Base-by-base conservation (phyloP, 2,113 vertebrate species). In the Pampusana beccarii region DNA sequence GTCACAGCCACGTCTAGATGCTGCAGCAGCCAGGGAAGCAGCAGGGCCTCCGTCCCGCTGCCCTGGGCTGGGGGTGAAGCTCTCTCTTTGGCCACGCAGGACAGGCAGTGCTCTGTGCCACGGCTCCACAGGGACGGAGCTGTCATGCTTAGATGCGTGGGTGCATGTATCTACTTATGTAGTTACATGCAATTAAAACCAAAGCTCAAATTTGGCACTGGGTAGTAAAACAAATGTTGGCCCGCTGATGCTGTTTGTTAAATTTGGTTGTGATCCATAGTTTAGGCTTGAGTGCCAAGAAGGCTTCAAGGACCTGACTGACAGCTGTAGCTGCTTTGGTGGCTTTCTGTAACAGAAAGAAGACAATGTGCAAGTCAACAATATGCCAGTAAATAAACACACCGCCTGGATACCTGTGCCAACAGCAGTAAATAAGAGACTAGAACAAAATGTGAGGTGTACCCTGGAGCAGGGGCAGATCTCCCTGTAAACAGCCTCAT, bases 71-170 rank as follows among this genome's bases (percentile, higher is more conserved):
- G 2, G 38, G 65, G 46, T 21, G n/a, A 21, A 31, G 34, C 44
- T 65, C 29, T 78, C 36, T 51, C 86, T 24, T 24, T 2, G 14
- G 60, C 31, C 12, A 1, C 19, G 36, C 36, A 13, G 18, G 28
- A 44, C 38, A 60, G 17, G 29, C 34, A 26, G 13, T 4, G 44
- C 14, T 15, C 56, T 56, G 71, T 10, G 3, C 40, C 0, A 4
- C 2, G 0, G n/a, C 36, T 57, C 23, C 12, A 1, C 1, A 21
- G 13, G 4, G 53, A 15, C 4, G 17, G 23, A 51, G 44, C 1
- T 13, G 2, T 23, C 34, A 20, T 1, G 13, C 23, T n/a, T 16
- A 33, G 9, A 6, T 40, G 13, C 24, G 42, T 31, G 38, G 60
- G 16, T 10, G 20, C 7, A 1, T 5, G n/a, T 13, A 33, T 20